phyloP scores from a whole-genome alignment of 2,113 vertebrate species.

The Gambusia affinis region DNA sequence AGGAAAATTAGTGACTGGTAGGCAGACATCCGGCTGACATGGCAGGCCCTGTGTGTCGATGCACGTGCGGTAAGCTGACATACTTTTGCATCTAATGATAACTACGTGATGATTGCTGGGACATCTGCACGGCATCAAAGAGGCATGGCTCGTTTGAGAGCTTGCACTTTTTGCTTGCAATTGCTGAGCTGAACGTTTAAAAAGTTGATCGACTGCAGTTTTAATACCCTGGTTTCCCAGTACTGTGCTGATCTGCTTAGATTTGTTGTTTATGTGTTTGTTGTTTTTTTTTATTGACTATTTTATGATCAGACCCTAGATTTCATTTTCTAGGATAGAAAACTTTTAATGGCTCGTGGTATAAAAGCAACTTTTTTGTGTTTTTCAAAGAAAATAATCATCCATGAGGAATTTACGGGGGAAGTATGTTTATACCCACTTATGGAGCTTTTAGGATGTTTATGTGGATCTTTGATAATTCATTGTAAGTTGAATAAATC shows the following conservation, averaged over 20 bases:
- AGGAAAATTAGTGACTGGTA: conserved; percentile 49
- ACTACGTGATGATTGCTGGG: conserved; percentile 22
- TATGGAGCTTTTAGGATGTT: background rate
- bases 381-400: background rate
- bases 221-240: conserved; percentile 30
- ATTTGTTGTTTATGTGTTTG: background rate
- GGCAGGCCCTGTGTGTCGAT: conserved; percentile 36
- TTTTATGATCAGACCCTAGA: conserved; percentile 29
- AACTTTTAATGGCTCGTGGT: conserved; percentile 3
- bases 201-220: conserved; percentile 49
- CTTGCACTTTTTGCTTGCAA: conserved; percentile 54
- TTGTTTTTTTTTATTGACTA: conserved; percentile 19
- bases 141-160: conserved; percentile 37
- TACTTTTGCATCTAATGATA: conserved; percentile 28
- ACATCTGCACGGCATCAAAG: conserved; percentile 48
- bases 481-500: conserved; percentile 9
- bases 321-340: conserved; percentile 1
- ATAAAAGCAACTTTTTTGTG: conserved; percentile 1
- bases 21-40: conserved; percentile 51
- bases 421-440: background rate
- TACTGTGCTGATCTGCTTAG: conserved; percentile 20
- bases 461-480: conserved; percentile 14
- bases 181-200: conserved; percentile 53
- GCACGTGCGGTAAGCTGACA: conserved; percentile 22
- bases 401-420: background rate